These are phyloP conservation scores for Phenganax marumi DNA, from an alignment of 92 coral and sea anemone species.

Conservation along the genomic window DNA sequence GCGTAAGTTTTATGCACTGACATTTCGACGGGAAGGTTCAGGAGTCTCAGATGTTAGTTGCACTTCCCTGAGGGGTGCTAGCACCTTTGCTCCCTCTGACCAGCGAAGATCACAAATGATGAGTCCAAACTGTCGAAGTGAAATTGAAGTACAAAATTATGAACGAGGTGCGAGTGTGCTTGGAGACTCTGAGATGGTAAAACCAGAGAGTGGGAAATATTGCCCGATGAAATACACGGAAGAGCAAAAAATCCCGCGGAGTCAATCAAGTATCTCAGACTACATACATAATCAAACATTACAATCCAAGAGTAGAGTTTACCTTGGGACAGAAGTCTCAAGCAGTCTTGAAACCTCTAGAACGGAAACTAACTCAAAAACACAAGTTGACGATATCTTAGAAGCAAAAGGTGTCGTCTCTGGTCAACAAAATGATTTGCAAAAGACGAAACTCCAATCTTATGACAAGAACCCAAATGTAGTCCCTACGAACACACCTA, in stretches of 20 bases:
- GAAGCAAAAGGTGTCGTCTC: no score
- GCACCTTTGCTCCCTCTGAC: not conserved
- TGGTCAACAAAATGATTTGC: no score
- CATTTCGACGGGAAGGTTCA: conserved; percentile 24
- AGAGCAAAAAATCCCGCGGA: not conserved
- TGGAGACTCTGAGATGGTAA: not conserved
- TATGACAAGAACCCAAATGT: not conserved
- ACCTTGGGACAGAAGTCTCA: no score
- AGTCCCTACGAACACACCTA: not conserved
- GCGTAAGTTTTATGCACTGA: conserved; percentile 22
- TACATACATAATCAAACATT: not conserved
- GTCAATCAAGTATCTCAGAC: not conserved
- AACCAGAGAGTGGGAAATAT: not conserved
- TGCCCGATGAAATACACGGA: not conserved
- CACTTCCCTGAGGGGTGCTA: conserved; percentile 14
- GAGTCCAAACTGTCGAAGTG: not conserved
- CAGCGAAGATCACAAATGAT: not conserved
- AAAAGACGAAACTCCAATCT: no score
- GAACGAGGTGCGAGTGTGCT: conserved; percentile 30
- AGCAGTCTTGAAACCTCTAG: no score
- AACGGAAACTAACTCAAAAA: no score
- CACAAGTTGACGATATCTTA: no score
- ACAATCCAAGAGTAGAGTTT: not conserved
- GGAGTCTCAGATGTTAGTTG: conserved; percentile 6
- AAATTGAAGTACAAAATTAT: not conserved